Evolutionary conservation across 2,113 vertebrate species (phyloP), one percentile per base, ranked within the genome.

Genomic region (Thymallus thymallus): DNA sequence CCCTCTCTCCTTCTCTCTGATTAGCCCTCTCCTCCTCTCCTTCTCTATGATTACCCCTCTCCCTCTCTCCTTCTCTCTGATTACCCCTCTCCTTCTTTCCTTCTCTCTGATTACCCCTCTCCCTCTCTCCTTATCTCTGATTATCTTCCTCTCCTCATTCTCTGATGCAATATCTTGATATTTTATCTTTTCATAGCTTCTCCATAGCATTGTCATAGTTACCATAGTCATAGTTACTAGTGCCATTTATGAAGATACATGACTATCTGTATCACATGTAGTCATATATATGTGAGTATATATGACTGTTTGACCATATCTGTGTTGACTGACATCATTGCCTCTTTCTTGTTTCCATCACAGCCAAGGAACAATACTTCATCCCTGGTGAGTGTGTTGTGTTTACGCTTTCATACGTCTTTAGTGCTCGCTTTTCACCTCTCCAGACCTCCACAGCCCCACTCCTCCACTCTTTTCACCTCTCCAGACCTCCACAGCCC

Each of bases 331-430:
- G 90, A 94, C 90, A 81, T 87, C 84, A 86, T 72, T 85, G 82
- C 87, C 88, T 92, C 87, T 90, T 88, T 89, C 83, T 92, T 91
- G 86, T 92, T 84, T 88, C 88, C 90, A 91, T 92, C 89, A 91
- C 93, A 94, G 93, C 92, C 78, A 94, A 94, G 90, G 93, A 94
- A 89, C 93, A 94, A 88, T 94, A 94, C 91, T 79, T 92, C 88
- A 93, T 94, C 88, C 92, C 93, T 92, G 93, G 93, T 94, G 91
- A 94, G 93, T 92, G 79, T 62, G 85, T 84, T 77, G 78, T 78
- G 69, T 12, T 30, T 85, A 77, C 62, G 77, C 83, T 85, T 30
- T 13, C 76, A 82, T 76, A 41, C 69, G 78, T 84, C 48, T 83
- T 82, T 88, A 81, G 76, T 55, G 73, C 48, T 20, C 58, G 12